These are phyloP conservation scores for Timema cristinae DNA, from an alignment of 2,888 invertebrate genomes.

Conservation along the genomic window DNA sequence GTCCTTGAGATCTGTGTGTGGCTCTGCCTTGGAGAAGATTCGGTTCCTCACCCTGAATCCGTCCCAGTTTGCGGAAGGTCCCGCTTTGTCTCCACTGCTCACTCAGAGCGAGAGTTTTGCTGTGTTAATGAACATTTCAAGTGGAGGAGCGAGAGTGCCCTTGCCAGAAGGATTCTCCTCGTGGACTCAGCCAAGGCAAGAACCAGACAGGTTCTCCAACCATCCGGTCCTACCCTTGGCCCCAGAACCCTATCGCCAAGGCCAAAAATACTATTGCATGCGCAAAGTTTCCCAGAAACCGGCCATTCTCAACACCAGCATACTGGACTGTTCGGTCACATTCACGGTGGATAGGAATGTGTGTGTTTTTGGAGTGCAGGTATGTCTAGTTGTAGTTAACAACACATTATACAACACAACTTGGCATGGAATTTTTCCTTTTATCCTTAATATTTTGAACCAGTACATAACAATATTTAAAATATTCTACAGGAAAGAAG, in stretches of 20 bases:
- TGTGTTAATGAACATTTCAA: slow-evolving; percentile 73
- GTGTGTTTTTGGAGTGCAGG: slow-evolving; percentile 68
- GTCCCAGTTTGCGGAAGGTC: slow-evolving; percentile 79
- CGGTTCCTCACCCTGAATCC: slow-evolving; percentile 75
- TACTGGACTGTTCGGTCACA: slow-evolving; percentile 72
- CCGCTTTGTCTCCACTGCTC: slow-evolving; percentile 67
- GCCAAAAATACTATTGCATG: slow-evolving; percentile 62
- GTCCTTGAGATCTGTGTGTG: slow-evolving; percentile 32
- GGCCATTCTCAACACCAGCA: slow-evolving; percentile 70
- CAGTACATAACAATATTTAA: too few species aligned
- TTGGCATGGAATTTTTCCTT: too few species aligned
- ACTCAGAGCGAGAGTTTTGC: slow-evolving; percentile 74
- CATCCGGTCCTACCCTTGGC: neutral
- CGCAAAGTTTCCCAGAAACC: slow-evolving; percentile 63
- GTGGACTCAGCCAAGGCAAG: slow-evolving; percentile 24
- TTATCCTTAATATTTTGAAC: too few species aligned
- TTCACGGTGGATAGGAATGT: slow-evolving; percentile 79
- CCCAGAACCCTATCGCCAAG: slow-evolving; percentile 17
- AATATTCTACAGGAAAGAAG: too few species aligned
- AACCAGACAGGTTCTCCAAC: slow-evolving; percentile 8
- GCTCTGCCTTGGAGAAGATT: slow-evolving; percentile 65
- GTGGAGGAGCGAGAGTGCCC: slow-evolving; percentile 55
- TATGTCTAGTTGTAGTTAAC: slow-evolving; percentile 36
- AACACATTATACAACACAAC: too few species aligned
- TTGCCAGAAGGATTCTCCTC: slow-evolving; percentile 73